These are phyloP conservation scores for Myotis pilosus DNA, from an alignment of 2,797 vertebrate genomes.

Conservation along the genomic window DNA sequence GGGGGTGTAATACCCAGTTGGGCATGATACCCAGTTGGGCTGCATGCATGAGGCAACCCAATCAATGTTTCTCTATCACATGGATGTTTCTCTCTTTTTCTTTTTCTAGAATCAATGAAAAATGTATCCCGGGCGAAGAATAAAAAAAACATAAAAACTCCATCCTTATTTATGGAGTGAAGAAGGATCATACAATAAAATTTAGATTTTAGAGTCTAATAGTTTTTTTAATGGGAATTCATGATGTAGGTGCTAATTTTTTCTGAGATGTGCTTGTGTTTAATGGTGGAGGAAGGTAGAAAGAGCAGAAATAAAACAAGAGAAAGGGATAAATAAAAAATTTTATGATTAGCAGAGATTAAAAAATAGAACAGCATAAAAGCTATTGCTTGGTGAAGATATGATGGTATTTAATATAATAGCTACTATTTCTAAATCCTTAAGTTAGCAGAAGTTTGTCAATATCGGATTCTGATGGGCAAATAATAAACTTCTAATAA, in stretches of 20 bases:
- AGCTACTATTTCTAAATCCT: not conserved
- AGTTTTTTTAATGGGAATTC: not conserved
- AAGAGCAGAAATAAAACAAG: conserved; percentile 3
- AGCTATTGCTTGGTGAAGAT: conserved; percentile 1
- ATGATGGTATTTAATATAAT: not conserved
- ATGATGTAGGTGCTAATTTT: not conserved
- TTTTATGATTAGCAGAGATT: not conserved
- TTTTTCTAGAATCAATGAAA: not conserved
- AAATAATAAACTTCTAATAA: not conserved
- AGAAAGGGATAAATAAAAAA: not conserved
- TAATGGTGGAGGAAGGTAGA: not conserved
- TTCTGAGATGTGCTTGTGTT: not conserved
- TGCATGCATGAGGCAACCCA: not conserved
- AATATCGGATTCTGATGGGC: not conserved
- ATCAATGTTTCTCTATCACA: not conserved
- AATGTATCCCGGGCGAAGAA: not conserved
- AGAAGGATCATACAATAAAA: not conserved
- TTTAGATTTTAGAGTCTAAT: conserved; percentile 23
- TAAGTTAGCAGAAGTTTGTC: not conserved
- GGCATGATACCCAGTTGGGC: no score
- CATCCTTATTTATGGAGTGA: not conserved
- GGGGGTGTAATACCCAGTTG: no score
- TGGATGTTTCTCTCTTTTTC: not conserved
- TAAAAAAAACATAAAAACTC: not conserved
- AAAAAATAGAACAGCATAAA: not conserved